Evolutionary conservation across 2,113 vertebrate species (phyloP), one percentile per base, ranked within the genome.

Genomic region (Ivindomyrus marchei): DNA sequence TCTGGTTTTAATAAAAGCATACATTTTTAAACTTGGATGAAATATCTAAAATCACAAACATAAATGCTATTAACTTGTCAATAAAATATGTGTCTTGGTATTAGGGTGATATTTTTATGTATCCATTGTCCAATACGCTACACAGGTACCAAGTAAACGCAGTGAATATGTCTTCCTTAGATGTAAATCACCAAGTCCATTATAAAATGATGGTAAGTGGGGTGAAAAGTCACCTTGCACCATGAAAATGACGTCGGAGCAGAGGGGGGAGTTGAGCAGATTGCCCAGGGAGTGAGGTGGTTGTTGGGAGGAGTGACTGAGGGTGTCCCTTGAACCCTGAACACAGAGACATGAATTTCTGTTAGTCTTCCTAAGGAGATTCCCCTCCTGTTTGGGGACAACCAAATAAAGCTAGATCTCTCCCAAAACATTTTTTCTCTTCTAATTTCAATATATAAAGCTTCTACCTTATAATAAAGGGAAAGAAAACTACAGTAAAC

Each of bases 171-270:
- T 77, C 31, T 39, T 15, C 15, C 10, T 77, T 74, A 74, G 11
- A 17, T 17, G 15, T 39, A 8, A 77, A 77, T 77, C 5, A 2
- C 70, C 15, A 39, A 19, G 36, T 36, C 31, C 31, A 17, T 77
- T 39, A 27, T 77, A 39, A 46, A 45, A 84, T 84, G 10, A 45
- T 19, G 5, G 31, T 8, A 83, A 24, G 15, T 39, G 15, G 8
- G 36, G 2, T 45, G 53, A 47, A 47, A 42, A 91, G 94, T 91
- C 96, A 98, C 98, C 98, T 98, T 99, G 97, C 94, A 99, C 97
- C 97, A 98, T 98, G 91, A 99, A 99, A 94, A 98, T 97, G 92
- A 99, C 97, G 93, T 99, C 98, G 31, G 98, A 98, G 90, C 98
- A 97, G 52, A 98, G 94, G 77, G 97, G 97, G 0, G 97, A 98